Evolutionary conservation across 2,797 vertebrate genomes (phyloP).

Genomic region (Diceros bicornis): DNA sequence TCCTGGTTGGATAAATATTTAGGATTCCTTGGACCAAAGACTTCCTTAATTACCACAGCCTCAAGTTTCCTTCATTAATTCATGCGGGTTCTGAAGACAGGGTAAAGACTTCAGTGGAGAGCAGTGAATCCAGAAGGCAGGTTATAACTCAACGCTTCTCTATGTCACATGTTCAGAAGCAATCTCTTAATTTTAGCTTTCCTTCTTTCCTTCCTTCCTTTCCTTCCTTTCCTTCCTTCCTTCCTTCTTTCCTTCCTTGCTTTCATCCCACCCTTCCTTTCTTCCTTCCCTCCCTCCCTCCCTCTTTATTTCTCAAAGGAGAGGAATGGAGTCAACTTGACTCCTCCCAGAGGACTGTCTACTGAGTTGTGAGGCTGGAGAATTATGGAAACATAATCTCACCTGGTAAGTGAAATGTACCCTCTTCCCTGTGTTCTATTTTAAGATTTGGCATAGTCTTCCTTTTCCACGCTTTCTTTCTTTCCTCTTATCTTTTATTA

Average conservation of each 20-base stretch:
- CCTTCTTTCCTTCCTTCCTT: too few relatives aligned
- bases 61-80: background rate
- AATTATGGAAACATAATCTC: background rate
- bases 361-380: background rate
- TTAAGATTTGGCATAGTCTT: background rate
- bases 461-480: background rate
- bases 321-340: background rate
- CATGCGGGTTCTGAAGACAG: background rate
- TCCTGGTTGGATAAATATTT: too few relatives aligned
- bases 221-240: too few relatives aligned
- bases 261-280: too few relatives aligned
- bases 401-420: background rate
- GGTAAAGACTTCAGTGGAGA: background rate
- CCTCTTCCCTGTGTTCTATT: background rate
- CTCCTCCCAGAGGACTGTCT: background rate
- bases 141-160: background rate
- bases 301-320: background rate
- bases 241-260: too few relatives aligned
- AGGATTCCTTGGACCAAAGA: too few relatives aligned
- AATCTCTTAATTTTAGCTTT: too few relatives aligned
- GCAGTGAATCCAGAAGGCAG: background rate
- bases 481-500: background rate
- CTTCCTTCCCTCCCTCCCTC: too few relatives aligned
- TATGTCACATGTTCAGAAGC: too few relatives aligned
- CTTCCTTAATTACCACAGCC: background rate